These are phyloP conservation scores for Paramisgurnus dabryanus DNA, from an alignment of 2,113 vertebrate genomes.

Conservation along the genomic window DNA sequence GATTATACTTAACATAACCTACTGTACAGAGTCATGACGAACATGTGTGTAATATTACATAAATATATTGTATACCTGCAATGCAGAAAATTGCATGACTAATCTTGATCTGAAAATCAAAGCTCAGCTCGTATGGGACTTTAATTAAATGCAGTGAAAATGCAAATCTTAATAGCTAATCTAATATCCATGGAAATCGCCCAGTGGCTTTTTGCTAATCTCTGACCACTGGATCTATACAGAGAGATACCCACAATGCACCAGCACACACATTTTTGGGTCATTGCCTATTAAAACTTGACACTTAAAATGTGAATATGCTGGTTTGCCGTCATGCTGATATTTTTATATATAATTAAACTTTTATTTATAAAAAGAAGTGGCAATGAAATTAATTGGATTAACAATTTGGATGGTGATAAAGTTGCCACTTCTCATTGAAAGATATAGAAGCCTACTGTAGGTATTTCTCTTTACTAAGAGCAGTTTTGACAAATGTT, in stretches of 20 bases:
- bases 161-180: conserved; percentile 1
- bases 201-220: background rate
- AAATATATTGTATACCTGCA: conserved; percentile 12
- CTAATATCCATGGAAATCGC: conserved; percentile 29
- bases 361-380: too few species aligned
- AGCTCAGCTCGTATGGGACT: conserved; percentile 46
- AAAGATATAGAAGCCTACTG: too few species aligned
- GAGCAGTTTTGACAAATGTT: background rate
- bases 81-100: conserved; percentile 51
- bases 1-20: background rate
- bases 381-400: too few species aligned
- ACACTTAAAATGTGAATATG: too few species aligned
- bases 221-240: background rate
- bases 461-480: background rate
- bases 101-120: conserved; percentile 63
- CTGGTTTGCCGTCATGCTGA: too few species aligned
- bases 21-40: background rate
- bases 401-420: too few species aligned
- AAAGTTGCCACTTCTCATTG: too few species aligned
- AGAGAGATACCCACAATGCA: background rate
- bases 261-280: background rate
- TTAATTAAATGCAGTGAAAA: conserved; percentile 24
- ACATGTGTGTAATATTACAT: too few species aligned
- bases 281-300: background rate
- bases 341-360: too few species aligned